Conservation (phyloP, 1,140 invertebrate genomes). For the Scaptomyza pallida region DNA sequence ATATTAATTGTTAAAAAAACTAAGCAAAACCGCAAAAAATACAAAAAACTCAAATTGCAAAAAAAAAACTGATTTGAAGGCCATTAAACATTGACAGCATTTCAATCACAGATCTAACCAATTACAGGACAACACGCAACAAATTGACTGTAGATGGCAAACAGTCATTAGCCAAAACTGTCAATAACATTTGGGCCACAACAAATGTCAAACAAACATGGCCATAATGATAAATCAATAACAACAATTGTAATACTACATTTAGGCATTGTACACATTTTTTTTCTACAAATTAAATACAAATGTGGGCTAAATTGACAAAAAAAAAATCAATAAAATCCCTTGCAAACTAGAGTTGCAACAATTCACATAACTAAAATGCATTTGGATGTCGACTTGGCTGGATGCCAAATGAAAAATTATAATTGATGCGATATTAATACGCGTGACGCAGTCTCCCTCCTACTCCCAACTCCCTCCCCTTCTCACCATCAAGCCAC, state of each 20-base stretch:
- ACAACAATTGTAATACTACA: slow-evolving; percentile 27
- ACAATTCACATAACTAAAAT: slow-evolving; percentile 57
- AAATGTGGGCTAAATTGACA: slow-evolving; percentile 44
- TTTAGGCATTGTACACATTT: neutral
- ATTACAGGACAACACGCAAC: slow-evolving; percentile 13
- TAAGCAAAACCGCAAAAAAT: too few species aligned
- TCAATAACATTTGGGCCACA: slow-evolving; percentile 33
- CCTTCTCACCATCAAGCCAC: neutral
- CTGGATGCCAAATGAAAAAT: slow-evolving; percentile 58
- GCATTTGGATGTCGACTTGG: slow-evolving; percentile 64
- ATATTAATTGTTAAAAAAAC: neutral
- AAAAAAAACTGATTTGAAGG: neutral
- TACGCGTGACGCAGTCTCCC: slow-evolving; percentile 45
- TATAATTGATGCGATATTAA: slow-evolving; percentile 81
- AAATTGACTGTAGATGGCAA: slow-evolving; percentile 15
- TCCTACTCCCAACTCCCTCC: too few species aligned
- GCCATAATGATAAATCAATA: slow-evolving; percentile 74
- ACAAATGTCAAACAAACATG: slow-evolving; percentile 40
- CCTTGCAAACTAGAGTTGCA: slow-evolving; percentile 40
- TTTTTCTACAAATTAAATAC: slow-evolving; percentile 54
- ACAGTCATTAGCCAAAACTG: slow-evolving; percentile 64
- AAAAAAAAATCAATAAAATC: too few species aligned
- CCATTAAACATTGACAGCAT: slow-evolving; percentile 10
- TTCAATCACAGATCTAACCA: slow-evolving; percentile 16
- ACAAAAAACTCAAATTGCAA: neutral